A percentile compares a stretch with the other conserved stretches of the same genome.
These are phyloP conservation scores for Melolontha melolontha DNA, from an alignment of 2,888 invertebrate species.

Conservation along the genomic window DNA sequence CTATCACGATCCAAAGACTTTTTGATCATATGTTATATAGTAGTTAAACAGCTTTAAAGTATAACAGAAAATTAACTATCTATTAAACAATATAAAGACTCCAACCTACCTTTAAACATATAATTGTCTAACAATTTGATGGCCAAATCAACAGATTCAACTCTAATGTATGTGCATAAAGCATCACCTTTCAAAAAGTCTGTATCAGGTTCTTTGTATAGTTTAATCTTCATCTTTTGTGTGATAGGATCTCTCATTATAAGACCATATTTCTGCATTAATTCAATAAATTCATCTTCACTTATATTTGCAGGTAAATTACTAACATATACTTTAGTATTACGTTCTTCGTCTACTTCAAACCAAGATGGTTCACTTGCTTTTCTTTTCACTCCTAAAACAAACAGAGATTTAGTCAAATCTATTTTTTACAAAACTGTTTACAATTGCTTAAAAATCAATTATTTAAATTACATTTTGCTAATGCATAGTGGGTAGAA, in stretches of 20 bases:
- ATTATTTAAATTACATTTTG: too few relatives aligned
- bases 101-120: slow-evolving; percentile 73
- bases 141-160: slow-evolving; percentile 94
- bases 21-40: too few relatives aligned
- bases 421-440: too few relatives aligned
- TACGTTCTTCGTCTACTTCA: slow-evolving; percentile 86
- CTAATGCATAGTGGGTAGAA: too few relatives aligned
- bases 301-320: slow-evolving; percentile 91
- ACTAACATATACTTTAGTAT: slow-evolving; percentile 96
- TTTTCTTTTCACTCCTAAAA: slow-evolving; percentile 65
- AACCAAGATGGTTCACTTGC: slow-evolving; percentile 82
- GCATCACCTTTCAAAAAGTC: slow-evolving; percentile 95
- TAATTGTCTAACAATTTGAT: slow-evolving; percentile 91
- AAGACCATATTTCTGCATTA: slow-evolving; percentile 97
- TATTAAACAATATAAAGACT: too few relatives aligned
- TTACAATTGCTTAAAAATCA: too few relatives aligned
- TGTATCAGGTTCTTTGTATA: slow-evolving; percentile 86
- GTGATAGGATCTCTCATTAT: slow-evolving; percentile 87
- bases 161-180: slow-evolving; percentile 94
- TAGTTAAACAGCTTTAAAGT: too few relatives aligned
- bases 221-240: slow-evolving; percentile 88
- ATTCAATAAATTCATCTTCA: slow-evolving; percentile 88
- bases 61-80: too few relatives aligned
- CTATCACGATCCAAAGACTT: too few relatives aligned
- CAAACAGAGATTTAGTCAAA: neutral